Conservation (phyloP, 2,113 vertebrate genomes). For the Megaptera novaeangliae region DNA sequence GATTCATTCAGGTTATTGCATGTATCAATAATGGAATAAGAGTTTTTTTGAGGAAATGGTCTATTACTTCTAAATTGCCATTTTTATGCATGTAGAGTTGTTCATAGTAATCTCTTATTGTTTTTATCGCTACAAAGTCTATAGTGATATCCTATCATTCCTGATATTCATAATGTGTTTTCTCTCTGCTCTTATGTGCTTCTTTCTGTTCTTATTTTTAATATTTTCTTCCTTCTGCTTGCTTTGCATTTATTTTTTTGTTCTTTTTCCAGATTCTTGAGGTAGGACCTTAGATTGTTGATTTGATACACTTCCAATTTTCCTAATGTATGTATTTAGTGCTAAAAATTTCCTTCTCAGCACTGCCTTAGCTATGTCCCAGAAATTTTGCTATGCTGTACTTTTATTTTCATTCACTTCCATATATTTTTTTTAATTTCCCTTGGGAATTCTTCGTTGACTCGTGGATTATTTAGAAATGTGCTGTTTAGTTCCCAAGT, state of each 20-base stretch:
- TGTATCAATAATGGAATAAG: neutral
- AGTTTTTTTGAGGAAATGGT: neutral
- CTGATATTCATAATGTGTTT: neutral
- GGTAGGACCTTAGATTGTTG: neutral
- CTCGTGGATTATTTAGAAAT: neutral
- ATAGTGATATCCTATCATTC: neutral
- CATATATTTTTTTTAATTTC: neutral
- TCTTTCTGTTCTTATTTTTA: neutral
- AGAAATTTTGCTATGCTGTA: neutral
- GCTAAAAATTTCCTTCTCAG: neutral
- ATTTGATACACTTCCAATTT: neutral
- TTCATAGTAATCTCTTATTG: neutral
- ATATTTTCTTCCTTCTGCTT: neutral
- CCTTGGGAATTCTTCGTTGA: neutral
- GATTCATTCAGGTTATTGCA: neutral
- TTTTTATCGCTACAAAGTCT: neutral
- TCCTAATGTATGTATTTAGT: neutral
- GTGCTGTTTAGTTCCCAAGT: neutral
- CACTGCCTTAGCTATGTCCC: neutral
- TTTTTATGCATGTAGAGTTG: neutral
- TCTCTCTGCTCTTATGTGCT: neutral
- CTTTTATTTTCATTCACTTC: neutral
- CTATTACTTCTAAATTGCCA: neutral
- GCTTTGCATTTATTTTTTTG: neutral
- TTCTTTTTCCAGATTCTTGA: neutral